phyloP scores from a whole-genome alignment of 1,140 invertebrate genomes.

The Paracyclopina nana region DNA sequence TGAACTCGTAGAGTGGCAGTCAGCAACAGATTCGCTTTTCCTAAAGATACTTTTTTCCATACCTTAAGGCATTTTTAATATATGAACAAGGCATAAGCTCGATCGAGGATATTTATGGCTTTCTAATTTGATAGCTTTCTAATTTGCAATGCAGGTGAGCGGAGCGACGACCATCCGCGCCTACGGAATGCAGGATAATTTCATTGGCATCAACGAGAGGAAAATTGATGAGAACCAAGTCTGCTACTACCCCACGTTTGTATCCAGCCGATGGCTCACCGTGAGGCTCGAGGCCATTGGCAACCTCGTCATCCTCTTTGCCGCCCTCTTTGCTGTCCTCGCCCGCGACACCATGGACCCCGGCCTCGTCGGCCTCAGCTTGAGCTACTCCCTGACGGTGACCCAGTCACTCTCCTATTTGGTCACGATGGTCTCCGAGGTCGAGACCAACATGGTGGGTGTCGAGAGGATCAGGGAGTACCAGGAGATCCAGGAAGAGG shows the following conservation, averaged over 20 bases:
- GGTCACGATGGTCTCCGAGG: slow-evolving; percentile 85
- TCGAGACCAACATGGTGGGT: slow-evolving; percentile 93
- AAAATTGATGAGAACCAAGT: slow-evolving; percentile 33
- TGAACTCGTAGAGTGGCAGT: no score
- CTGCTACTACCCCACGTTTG: slow-evolving; percentile 28
- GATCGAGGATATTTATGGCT: slow-evolving; percentile 25
- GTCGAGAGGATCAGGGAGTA: slow-evolving; percentile 96
- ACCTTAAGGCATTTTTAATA: no score
- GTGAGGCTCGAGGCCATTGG: slow-evolving; percentile 34
- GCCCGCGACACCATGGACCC: slow-evolving; percentile 25
- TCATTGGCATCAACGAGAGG: slow-evolving; percentile 29
- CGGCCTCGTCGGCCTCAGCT: slow-evolving; percentile 29
- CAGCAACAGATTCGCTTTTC: no score
- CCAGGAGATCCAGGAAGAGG: slow-evolving; percentile 30
- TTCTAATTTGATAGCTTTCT: slow-evolving; percentile 14
- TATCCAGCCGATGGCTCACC: slow-evolving; percentile 33
- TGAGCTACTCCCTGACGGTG: slow-evolving; percentile 31
- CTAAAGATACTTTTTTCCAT: slow-evolving; percentile 26
- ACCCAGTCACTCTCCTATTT: slow-evolving; percentile 54
- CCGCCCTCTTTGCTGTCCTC: slow-evolving; percentile 32
- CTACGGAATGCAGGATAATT: slow-evolving; percentile 29
- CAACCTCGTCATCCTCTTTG: slow-evolving; percentile 32
- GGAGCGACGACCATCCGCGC: slow-evolving; percentile 37
- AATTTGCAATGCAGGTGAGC: slow-evolving; percentile 14
- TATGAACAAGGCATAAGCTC: no score